phyloP scores from a whole-genome alignment of 2,797 vertebrate species.

The Helarctos malayanus region DNA sequence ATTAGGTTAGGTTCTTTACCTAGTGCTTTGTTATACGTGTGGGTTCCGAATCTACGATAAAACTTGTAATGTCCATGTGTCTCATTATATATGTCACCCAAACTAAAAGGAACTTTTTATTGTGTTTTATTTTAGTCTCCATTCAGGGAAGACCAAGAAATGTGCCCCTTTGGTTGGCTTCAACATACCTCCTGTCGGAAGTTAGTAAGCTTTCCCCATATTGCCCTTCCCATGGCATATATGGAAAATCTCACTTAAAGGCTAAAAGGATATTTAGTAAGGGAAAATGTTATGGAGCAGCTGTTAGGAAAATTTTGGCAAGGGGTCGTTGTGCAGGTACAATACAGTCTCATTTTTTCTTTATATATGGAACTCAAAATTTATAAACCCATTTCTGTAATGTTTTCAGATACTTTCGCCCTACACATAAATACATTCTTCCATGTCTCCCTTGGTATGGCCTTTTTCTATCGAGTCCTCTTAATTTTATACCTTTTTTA shows the following conservation, averaged over 20 bases:
- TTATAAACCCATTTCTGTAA: neutral
- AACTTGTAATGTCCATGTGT: neutral
- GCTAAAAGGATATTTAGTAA: neutral
- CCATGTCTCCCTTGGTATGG: neutral
- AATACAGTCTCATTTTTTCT: neutral
- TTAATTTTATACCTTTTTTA: neutral
- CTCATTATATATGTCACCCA: neutral
- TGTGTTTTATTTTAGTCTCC: slow-evolving; percentile 33
- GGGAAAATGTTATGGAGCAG: neutral
- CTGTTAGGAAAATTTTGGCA: neutral
- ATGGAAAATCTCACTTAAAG: slow-evolving; percentile 36
- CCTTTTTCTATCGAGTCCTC: neutral
- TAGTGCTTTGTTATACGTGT: neutral
- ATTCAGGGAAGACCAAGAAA: neutral
- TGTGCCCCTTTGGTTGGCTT: neutral
- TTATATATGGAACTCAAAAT: neutral
- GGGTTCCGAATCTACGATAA: neutral
- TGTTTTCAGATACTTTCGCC: slow-evolving; percentile 5
- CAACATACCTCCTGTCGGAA: neutral
- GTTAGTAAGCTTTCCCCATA: neutral
- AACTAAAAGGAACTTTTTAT: slow-evolving; percentile 13
- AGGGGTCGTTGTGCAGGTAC: neutral
- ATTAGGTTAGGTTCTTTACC: neutral
- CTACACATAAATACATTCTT: neutral
- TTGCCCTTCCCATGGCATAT: neutral